A percentile compares a stretch with the other conserved stretches of the same genome.
These are phyloP conservation scores for Maniola hyperantus DNA, from an alignment of 2,888 invertebrate species.

Conservation along the genomic window DNA sequence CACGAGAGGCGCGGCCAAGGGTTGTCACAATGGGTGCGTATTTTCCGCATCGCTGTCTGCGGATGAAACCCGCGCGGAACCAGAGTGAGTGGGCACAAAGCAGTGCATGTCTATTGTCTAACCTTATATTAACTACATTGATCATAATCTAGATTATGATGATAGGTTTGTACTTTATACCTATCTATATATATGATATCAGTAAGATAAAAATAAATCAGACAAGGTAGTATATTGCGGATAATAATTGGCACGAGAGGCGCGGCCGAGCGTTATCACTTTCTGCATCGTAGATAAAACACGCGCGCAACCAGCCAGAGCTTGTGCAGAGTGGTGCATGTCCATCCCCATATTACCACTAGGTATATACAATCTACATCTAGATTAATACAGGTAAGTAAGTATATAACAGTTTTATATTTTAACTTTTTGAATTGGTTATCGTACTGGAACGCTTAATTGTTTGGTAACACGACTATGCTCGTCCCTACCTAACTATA, in stretches of 20 bases:
- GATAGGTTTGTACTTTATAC: background rate
- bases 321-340: background rate
- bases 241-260: slow-evolving; percentile 35
- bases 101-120: background rate
- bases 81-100: background rate
- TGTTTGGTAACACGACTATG: too few relatives aligned
- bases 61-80: slow-evolving; percentile 59
- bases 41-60: slow-evolving; percentile 65
- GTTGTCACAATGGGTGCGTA: slow-evolving; percentile 64
- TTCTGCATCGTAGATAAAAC: slow-evolving; percentile 71
- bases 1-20: slow-evolving; percentile 50
- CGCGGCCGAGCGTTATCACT: slow-evolving; percentile 66
- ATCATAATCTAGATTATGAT: background rate
- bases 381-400: too few relatives aligned
- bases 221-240: slow-evolving; percentile 7
- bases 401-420: too few relatives aligned
- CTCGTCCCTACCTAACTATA: too few relatives aligned
- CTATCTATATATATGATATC: background rate
- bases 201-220: slow-evolving; percentile 8
- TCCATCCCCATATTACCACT: too few relatives aligned
- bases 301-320: slow-evolving; percentile 39
- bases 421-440: too few relatives aligned
- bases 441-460: too few relatives aligned
- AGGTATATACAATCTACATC: too few relatives aligned
- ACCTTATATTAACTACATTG: background rate